Evolutionary conservation across 2,113 vertebrate genomes (phyloP), one percentile per base, ranked within the genome.

Genomic region (Aramus guarauna): DNA sequence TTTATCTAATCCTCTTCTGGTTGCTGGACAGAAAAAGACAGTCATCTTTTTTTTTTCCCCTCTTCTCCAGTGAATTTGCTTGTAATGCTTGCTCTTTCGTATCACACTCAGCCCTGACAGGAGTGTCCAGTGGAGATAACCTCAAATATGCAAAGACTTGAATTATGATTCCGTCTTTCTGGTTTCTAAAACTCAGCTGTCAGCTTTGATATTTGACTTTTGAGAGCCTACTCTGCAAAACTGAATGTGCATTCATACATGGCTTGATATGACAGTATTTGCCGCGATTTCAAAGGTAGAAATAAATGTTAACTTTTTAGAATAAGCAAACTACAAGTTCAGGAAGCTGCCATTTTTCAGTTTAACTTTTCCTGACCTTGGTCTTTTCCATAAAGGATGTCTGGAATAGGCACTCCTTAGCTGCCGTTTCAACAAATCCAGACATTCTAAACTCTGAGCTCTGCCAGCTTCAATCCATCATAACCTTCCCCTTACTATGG

Each of bases 191-290:
- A 73, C 41, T 91, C 74, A 92, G 52, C 43, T 92, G 93, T 94
- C 89, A 92, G 58, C 82, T 94, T 96, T 95, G 74, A 62, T 96
- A 87, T 90, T 90, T 94, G 93, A 69, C 71, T 90, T 96, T 53
- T 63, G 60, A 95, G 69, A 94, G 29, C 47, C 34, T 87, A 12
- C 52, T 87, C 69, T 90, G 43, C 81, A 91, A 85, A 94, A 79
- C 4, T 48, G 34, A 72, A 73, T 48, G 20, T 69, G 34, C 50
- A 66, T 92, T 88, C 53, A 30, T 53, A 80, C 9, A 13, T 56
- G 32, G 81, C 26, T 77, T 69, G 50, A 53, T 68, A n/a, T 16
- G 15, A 76, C 18, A 68, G 27, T 32, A 66, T 69, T 93, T 74
- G 30, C 58, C 9, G 1, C 29, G 26, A 79, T 90, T 94, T 77